Percentiles rank a stretch among this genome's conserved stretches.
Evolutionary conservation across 1,140 invertebrate genomes (phyloP).

Genomic region (Drosophila burlai): DNA sequence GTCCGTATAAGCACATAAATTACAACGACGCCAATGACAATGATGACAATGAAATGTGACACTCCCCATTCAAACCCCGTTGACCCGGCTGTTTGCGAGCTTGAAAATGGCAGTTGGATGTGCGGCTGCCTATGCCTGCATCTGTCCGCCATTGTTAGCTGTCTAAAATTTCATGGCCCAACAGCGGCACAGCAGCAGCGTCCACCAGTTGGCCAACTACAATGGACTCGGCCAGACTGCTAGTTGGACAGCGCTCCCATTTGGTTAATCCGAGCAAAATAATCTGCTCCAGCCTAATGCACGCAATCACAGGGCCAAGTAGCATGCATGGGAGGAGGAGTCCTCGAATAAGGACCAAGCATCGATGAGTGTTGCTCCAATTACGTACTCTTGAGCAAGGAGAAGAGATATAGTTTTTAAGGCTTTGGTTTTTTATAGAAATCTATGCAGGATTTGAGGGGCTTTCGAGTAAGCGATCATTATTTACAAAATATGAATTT

Average conservation of each 20-base stretch:
- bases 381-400: too few relatives aligned
- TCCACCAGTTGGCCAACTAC: conserved; percentile 21
- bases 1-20: conserved; percentile 63
- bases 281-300: conserved; percentile 22
- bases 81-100: not conserved
- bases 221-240: conserved; percentile 26
- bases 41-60: conserved; percentile 74
- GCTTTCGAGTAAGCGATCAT: too few relatives aligned
- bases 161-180: conserved; percentile 52
- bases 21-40: conserved; percentile 69
- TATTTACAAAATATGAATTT: conserved; percentile 12
- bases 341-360: not conserved
- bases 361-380: not conserved
- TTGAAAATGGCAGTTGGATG: conserved; percentile 47
- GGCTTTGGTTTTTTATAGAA: not conserved
- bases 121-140: conserved; percentile 43
- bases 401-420: not conserved
- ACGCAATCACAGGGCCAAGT: conserved; percentile 24
- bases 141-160: conserved; percentile 57
- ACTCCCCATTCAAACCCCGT: not conserved
- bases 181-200: conserved; percentile 6
- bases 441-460: not conserved
- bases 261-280: conserved; percentile 46
- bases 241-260: not conserved
- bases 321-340: not conserved